phyloP scores from a whole-genome alignment of 2,888 invertebrate genomes.

The Horisme vitalbata region DNA sequence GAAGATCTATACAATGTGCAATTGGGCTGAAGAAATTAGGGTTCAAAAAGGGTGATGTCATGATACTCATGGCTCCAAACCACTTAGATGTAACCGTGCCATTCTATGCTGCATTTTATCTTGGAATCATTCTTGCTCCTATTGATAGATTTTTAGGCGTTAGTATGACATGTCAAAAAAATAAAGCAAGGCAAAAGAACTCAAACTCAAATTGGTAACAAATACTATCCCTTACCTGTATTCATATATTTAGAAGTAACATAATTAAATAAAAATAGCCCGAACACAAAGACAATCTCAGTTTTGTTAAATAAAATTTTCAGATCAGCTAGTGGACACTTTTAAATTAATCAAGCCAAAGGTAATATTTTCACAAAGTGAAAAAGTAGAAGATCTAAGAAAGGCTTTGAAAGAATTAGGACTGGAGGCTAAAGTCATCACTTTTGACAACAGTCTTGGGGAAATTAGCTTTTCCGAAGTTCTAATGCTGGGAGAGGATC shows the following conservation, averaged over 20 bases:
- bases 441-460: slow-evolving; percentile 45
- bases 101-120: slow-evolving; percentile 66
- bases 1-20: slow-evolving; percentile 59
- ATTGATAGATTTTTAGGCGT: slow-evolving; percentile 49
- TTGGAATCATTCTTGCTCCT: slow-evolving; percentile 60
- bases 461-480: slow-evolving; percentile 43
- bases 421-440: slow-evolving; percentile 40
- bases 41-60: slow-evolving; percentile 62
- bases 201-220: no score
- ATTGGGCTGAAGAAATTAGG: slow-evolving; percentile 56
- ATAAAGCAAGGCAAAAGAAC: no score
- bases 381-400: slow-evolving; percentile 46
- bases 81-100: slow-evolving; percentile 68
- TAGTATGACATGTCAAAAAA: no score
- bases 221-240: background rate
- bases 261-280: no score
- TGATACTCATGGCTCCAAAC: slow-evolving; percentile 69
- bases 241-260: no score
- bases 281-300: no score
- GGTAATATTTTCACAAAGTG: slow-evolving; percentile 50
- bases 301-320: background rate
- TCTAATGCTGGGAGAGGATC: slow-evolving; percentile 33
- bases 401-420: slow-evolving; percentile 45
- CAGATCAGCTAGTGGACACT: background rate
- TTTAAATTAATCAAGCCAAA: background rate